phyloP scores from a whole-genome alignment of 2,797 vertebrate genomes.

The Ctenopoma multispine region DNA sequence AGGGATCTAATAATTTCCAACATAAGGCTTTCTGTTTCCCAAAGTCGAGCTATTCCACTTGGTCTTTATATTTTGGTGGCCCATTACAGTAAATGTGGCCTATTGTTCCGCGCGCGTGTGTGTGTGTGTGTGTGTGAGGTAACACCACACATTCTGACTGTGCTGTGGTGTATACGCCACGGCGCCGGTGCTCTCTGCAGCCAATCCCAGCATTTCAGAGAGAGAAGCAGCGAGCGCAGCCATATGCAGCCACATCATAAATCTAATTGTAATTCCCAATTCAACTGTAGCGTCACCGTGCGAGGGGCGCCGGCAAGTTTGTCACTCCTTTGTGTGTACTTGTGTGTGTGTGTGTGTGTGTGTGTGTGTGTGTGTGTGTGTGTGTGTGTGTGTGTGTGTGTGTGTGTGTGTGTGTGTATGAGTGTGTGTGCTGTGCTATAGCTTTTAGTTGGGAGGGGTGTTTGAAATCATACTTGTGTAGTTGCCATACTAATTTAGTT shows the following conservation, averaged over 20 bases:
- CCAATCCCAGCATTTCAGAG: slow-evolving; percentile 78
- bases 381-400: slow-evolving; percentile 56
- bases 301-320: slow-evolving; percentile 77
- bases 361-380: slow-evolving; percentile 43
- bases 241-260: slow-evolving; percentile 84
- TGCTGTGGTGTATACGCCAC: slow-evolving; percentile 68
- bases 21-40: slow-evolving; percentile 69
- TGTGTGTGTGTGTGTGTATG: slow-evolving; percentile 44
- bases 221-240: slow-evolving; percentile 83
- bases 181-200: slow-evolving; percentile 79
- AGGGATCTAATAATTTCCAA: slow-evolving; percentile 71
- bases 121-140: slow-evolving; percentile 62
- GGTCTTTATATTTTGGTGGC: slow-evolving; percentile 71
- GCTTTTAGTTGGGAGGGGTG: slow-evolving; percentile 57
- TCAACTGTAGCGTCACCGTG: slow-evolving; percentile 80
- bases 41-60: slow-evolving; percentile 65
- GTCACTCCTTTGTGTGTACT: slow-evolving; percentile 69
- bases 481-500: slow-evolving; percentile 81
- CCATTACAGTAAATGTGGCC: slow-evolving; percentile 74
- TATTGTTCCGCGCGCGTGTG: slow-evolving; percentile 70
- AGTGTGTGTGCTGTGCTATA: slow-evolving; percentile 42
- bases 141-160: slow-evolving; percentile 75
- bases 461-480: slow-evolving; percentile 80
- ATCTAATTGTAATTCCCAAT: slow-evolving; percentile 86
- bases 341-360: slow-evolving; percentile 50